Percentiles rank a stretch among this genome's conserved stretches.
These are phyloP conservation scores for Netelia virgata DNA, from an alignment of 2,888 invertebrate genomes.

Conservation along the genomic window DNA sequence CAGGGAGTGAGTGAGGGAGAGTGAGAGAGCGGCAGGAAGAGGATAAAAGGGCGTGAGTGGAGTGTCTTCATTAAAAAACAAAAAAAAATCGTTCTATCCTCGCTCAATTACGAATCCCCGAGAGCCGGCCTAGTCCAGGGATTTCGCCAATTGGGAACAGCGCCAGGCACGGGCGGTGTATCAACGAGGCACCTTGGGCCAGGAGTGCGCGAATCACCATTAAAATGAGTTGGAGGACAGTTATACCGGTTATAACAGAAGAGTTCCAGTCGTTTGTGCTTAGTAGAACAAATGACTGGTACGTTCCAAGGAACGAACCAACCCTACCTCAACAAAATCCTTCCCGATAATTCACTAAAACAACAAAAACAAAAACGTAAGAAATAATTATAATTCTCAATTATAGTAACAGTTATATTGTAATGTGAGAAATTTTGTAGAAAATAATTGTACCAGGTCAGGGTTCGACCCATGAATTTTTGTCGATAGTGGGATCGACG, in stretches of 20 bases:
- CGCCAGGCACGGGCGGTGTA: constrained; percentile 42
- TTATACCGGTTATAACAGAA: not conserved
- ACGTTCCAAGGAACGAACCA: too few species aligned
- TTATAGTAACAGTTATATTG: too few species aligned
- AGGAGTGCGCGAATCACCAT: constrained; percentile 48
- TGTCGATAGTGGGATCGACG: too few species aligned
- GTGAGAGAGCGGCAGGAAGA: too few species aligned
- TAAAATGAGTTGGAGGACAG: constrained; percentile 22
- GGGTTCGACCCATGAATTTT: too few species aligned
- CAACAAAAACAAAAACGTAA: too few species aligned
- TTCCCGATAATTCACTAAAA: too few species aligned
- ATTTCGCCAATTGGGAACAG: constrained; percentile 55
- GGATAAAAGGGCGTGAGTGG: not conserved
- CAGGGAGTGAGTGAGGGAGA: not conserved
- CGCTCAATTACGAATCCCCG: constrained; percentile 48
- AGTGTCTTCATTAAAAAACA: constrained; percentile 8
- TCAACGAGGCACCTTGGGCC: constrained; percentile 17
- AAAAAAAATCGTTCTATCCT: constrained; percentile 40
- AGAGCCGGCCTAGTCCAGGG: constrained; percentile 20
- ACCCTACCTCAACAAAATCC: too few species aligned
- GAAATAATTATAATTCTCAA: too few species aligned
- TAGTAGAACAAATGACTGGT: too few species aligned
- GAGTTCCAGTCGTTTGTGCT: not conserved
- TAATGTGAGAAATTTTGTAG: too few species aligned
- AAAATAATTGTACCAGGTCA: too few species aligned